Evolutionary conservation across 2,888 invertebrate genomes (phyloP).

Genomic region (Leptogaster cylindrica): DNA sequence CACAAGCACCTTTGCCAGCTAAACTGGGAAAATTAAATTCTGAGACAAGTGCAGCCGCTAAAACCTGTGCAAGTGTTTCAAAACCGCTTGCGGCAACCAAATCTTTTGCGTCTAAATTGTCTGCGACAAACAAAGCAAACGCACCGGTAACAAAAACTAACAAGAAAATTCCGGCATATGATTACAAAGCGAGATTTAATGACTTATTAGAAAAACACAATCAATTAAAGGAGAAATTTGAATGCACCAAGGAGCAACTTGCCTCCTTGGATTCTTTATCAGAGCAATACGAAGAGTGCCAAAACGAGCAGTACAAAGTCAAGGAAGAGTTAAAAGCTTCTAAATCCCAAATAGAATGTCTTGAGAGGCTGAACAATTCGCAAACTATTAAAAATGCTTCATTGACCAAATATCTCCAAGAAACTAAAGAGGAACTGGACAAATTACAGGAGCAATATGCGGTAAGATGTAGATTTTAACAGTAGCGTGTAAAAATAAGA

Average conservation of each 20-base stretch:
- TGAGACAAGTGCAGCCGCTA: background rate
- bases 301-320: conserved; percentile 54
- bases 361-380: conserved; percentile 54
- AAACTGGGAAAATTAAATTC: background rate
- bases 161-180: conserved; percentile 69
- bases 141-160: conserved; percentile 55
- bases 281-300: conserved; percentile 64
- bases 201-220: conserved; percentile 69
- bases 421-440: conserved; percentile 54
- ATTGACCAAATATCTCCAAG: conserved; percentile 52
- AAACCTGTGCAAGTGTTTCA: background rate
- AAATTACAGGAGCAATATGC: conserved; percentile 52
- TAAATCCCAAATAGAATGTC: conserved; percentile 50
- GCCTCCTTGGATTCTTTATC: conserved; percentile 64
- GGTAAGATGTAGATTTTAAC: conserved; percentile 53
- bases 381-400: conserved; percentile 54
- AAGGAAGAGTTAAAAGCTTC: conserved; percentile 54
- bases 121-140: conserved; percentile 47
- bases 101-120: background rate
- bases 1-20: conserved; percentile 51
- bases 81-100: background rate
- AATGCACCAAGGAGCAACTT: conserved; percentile 63
- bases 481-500: too few relatives aligned
- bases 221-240: conserved; percentile 64
- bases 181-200: conserved; percentile 70